Base-by-base conservation (phyloP, 2,797 vertebrate genomes). In the Phylloscopus collybita region DNA sequence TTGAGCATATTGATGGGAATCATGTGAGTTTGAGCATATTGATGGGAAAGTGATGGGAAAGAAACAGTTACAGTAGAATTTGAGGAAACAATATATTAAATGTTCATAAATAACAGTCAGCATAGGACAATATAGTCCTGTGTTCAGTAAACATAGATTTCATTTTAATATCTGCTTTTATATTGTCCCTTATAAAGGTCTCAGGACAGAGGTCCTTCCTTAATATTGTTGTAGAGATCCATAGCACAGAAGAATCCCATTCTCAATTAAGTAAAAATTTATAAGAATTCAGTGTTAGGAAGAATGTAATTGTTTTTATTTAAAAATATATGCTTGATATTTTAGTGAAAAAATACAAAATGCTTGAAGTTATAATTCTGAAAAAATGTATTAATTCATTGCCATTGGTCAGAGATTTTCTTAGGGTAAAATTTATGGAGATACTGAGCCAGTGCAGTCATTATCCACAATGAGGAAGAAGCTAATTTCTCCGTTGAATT, bases 291-390 rank as follows among this genome's bases (percentile, higher is more conserved):
- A 69, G 16, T 5, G 0, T 8, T 38, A 75, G 20, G 9, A 84
- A 82, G 5, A 50, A 80, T 27, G 3, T 17, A 49, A 42, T 45
- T 56, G 4, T 25, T 76, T 75, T 72, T 84, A 22, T 80, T 82
- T 30, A 0, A 34, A 78, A 87, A 64, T 38, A n/a, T 5, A 18
- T 0, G 0, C 3, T 53, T 64, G 5, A 16, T 65, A 38, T 11
- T 51, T 86, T 65, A 76, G 34, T 19, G 6, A 78, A 67, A 88
- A 92, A 60, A 23, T 14, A 8, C 5, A 74, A 62, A 0, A 3
- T 44, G 4, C 5, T 69, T 13, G 3, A 80, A 40, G 7, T n/a
- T 73, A 16, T 47, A 21, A 59, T 66, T 85, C 13, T 49, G 40
- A 20, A 51, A 74, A 74, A 80, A 20, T 5, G 4, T 51, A 25